A percentile compares a stretch with the other conserved stretches of the same genome.
These are phyloP conservation scores for Koerneria pararmatus DNA, from an alignment of 2,888 invertebrate species.

Conservation along the genomic window DNA sequence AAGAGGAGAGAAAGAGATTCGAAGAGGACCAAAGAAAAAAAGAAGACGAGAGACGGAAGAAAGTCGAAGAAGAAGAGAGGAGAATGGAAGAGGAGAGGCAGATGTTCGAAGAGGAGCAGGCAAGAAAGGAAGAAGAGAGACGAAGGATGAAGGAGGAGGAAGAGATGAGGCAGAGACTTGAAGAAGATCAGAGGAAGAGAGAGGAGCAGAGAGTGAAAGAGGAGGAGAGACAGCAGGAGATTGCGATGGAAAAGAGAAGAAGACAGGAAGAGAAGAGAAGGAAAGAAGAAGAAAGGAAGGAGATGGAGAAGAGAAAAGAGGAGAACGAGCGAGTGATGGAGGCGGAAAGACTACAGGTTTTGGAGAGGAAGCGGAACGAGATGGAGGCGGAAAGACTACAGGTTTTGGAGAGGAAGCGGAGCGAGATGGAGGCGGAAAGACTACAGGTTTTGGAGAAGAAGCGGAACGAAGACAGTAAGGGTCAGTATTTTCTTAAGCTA, in stretches of 20 bases:
- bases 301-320: neutral
- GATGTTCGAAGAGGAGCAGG: no score
- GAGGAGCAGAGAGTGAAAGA: constrained; percentile 1
- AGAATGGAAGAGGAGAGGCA: neutral
- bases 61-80: neutral
- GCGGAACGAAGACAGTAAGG: no score
- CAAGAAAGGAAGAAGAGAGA: neutral
- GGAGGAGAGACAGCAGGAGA: neutral
- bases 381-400: neutral
- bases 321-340: neutral
- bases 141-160: neutral
- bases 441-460: neutral
- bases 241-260: neutral
- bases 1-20: neutral
- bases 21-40: no score
- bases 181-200: neutral
- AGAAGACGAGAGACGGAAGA: neutral
- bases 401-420: neutral
- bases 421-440: neutral
- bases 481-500: no score
- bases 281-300: neutral
- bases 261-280: neutral
- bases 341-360: neutral
- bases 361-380: neutral
- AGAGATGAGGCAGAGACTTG: neutral